Base-by-base conservation (phyloP, 2,797 vertebrate species). In the Characodon lateralis region DNA sequence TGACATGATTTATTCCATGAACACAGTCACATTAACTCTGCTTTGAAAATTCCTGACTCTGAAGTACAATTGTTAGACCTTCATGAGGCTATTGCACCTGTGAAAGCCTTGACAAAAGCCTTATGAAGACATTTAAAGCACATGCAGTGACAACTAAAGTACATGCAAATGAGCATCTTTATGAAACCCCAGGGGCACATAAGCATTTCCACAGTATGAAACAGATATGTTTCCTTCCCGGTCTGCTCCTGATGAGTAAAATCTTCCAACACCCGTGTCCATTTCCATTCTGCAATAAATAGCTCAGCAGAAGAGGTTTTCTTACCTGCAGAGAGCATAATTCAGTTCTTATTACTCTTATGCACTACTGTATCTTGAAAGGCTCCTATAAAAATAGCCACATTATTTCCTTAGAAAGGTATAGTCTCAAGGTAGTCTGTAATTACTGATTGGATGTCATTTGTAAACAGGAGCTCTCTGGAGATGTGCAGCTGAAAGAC, bases 1-100 rank as follows among this genome's bases (percentile, higher is more conserved):
- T 88, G 86, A 79, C 56, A 56, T 83, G 73, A 92, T 91, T 90
- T 87, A 89, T 91, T 70, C 84, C 53, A 75, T 50, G 76, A 83
- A 88, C 81, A 83, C 81, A 75, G 76, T 71, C 51, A 70, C 70
- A 70, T 56, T 41, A 76, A 83, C 58, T 80, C 43, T 41, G 78
- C 56, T 61, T 68, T 63, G 76, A 76, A 69, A 84, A 87, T 86
- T 84, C 68, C 74, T 85, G 76, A 71, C 63, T 71, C 16, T 24
- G 18, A 70, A 69, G 71, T 73, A 69, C 53, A 71, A 71, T 73
- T 87, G 79, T 83, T 75, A 86, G 77, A 70, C 72, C 83, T 65
- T 72, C 39, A 43, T 58, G 22, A 77, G 73, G 53, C 83, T 83
- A 92, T 84, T 72, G 74, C 28, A 61, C 0, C 7, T 26, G 43